A percentile compares a stretch with the other conserved stretches of the same genome.
Evolutionary conservation across 2,888 invertebrate genomes (phyloP).

Genomic region (Tetramorium bicarinatum): DNA sequence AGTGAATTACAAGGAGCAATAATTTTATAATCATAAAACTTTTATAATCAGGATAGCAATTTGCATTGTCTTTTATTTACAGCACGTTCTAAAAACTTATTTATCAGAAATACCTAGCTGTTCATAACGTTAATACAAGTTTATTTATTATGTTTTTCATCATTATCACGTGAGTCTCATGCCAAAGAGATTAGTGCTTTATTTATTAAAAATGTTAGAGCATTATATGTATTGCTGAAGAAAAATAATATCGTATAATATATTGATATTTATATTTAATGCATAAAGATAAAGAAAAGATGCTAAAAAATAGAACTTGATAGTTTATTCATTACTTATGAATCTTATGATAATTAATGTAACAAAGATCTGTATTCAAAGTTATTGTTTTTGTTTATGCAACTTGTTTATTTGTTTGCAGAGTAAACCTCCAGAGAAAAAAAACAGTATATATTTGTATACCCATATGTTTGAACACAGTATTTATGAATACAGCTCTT

Average conservation of each 20-base stretch:
- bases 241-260: constrained; percentile 59
- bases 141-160: constrained; percentile 46
- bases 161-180: constrained; percentile 74
- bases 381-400: constrained; percentile 31
- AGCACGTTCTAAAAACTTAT: constrained; percentile 22
- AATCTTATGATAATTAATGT: constrained; percentile 36
- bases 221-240: constrained; percentile 59
- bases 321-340: constrained; percentile 50
- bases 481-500: constrained; percentile 49
- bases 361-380: constrained; percentile 49
- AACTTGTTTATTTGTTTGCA: constrained; percentile 26
- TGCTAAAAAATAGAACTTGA: constrained; percentile 26
- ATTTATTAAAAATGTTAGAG: constrained; percentile 73
- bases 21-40: constrained; percentile 34
- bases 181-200: constrained; percentile 81
- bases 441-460: constrained; percentile 1
- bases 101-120: neutral
- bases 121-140: constrained; percentile 22
- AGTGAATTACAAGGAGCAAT: constrained; percentile 22
- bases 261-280: constrained; percentile 55
- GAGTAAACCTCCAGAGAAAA: neutral
- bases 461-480: constrained; percentile 4
- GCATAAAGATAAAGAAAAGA: constrained; percentile 14
- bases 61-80: constrained; percentile 41
- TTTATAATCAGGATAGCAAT: constrained; percentile 42